Evolutionary conservation across 2,113 vertebrate genomes (phyloP), one percentile per base, ranked within the genome.

Genomic region (Cepphus grylle): DNA sequence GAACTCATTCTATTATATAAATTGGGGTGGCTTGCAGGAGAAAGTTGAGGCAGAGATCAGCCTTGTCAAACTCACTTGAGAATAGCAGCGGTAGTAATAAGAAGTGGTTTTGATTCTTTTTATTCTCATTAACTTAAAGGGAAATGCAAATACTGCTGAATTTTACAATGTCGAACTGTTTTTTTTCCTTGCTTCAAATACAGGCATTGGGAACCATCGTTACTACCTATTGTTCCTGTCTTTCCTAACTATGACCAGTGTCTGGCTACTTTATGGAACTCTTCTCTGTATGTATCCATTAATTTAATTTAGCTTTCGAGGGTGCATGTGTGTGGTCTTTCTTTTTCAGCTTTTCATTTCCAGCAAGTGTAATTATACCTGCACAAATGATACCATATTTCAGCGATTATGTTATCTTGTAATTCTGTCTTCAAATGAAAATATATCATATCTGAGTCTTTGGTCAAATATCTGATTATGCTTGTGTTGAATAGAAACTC

Each of bases 171-270:
- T 66, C 42, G 43, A 70, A 8, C 63, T 69, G 58, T 17, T 50
- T 58, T 86, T 90, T 88, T 90, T 34, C 43, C 12, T 87, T 55
- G 40, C 72, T 58, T 91, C 85, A 36, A 89, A 79, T 95, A 19
- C 83, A 99, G 99, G 99, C 78, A 96, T 98, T 73, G 99, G 99
- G 95, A 99, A 99, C 96, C 99, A 99, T 95, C 97, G 93, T 79
- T 99, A 98, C 97, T 99, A 99, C 88, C 70, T 99, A 17, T 94
- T 99, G 56, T 99, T 99, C 76, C 97, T 99, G 65, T 36, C 97
- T 62, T 98, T 98, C 61, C 94, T 99, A 23, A 53, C 92, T 2
- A 2, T 98, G 56, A 97, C 98, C n/a, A 95, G 98, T 88, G 84
- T 82, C 81, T 99, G 98, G 98, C 98, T 99, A 97, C 97, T 99